Evolutionary conservation across 2,888 invertebrate species (phyloP), one percentile per base, ranked within the genome.

Genomic region (Himalopsyche anomala): DNA sequence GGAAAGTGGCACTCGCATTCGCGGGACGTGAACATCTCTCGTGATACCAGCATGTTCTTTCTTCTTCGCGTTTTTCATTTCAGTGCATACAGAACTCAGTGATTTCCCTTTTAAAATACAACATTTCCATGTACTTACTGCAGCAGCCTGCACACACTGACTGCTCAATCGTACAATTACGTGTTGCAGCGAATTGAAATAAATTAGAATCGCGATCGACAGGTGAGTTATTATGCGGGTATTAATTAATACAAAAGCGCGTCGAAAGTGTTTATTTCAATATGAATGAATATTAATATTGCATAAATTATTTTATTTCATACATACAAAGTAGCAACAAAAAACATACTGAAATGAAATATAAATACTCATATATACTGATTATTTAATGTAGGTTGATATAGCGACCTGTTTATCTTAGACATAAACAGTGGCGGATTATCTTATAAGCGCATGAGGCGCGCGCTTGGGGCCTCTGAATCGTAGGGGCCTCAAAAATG

Each of bases 31-130:
- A 12, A 36, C 74, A 74, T 74, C 74, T 74, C 74, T 74, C 74
- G 74, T 74, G 74, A 38, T 74, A 38, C 74, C 28, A 36, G 15
- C 74, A 12, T 74, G 74, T 74, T 74, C 28, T 69, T 69, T 74
- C 28, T 69, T 69, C 4, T 69, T 19, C 36, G 74, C 74, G 74
- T 74, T 74, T 74, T 74, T 74, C 74, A 74, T 74, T 74, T 74
- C 74, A 74, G 38, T 74, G 74, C 74, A 36, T 74, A 36, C 38
- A 74, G 15, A 74, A 74, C 74, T 36, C 36, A 15, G 12, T 36
- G 74, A 74, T 74, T 74, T 74, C 74, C 74, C 74, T 74, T 74
- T 74, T 74, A 28, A 15, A 74, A 36, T 74, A 74, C 15, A 38
- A 12, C 36, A 74, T 36, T 74, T 36, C 38, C 74, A 15, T 36